phyloP scores from a whole-genome alignment of 2,888 invertebrate species.

The Drosophila multiciliata region DNA sequence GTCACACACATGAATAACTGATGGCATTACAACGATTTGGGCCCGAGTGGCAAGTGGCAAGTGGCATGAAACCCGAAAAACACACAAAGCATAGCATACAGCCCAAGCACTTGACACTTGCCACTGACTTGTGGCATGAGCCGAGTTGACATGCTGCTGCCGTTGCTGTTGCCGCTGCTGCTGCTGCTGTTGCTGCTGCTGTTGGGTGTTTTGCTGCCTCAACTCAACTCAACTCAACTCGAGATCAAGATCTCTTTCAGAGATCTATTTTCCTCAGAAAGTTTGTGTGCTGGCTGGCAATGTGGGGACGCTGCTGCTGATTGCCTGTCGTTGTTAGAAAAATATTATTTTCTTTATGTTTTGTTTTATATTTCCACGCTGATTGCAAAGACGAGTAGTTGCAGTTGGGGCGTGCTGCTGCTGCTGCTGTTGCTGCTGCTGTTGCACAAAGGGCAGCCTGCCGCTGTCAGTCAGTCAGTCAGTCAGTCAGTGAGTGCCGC shows the following conservation, averaged over 20 bases:
- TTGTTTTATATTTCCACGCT: conserved; percentile 52
- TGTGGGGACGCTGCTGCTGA: conserved; percentile 52
- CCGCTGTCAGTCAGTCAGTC: conserved; percentile 57
- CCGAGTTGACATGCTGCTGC: conserved; percentile 58
- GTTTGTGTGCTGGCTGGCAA: conserved; percentile 28
- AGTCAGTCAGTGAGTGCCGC: conserved; percentile 60
- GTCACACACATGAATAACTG: conserved; percentile 66
- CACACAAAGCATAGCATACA: conserved; percentile 25
- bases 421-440: conserved; percentile 28
- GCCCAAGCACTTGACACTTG: conserved; percentile 73
- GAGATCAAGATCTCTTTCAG: conserved; percentile 54
- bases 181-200: conserved; percentile 44
- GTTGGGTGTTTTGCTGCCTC: conserved; percentile 41
- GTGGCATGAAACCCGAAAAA: conserved; percentile 60
- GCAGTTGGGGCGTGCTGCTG: conserved; percentile 54
- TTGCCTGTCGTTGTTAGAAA: conserved; percentile 79
- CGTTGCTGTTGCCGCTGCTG: conserved; percentile 38
- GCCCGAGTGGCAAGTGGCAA: conserved; percentile 62
- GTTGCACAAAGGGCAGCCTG: conserved; percentile 52
- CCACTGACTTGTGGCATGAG: conserved; percentile 77
- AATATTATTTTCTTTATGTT: conserved; percentile 76
- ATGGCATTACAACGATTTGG: conserved; percentile 67
- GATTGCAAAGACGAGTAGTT: conserved; percentile 59
- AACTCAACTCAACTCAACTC: conserved; percentile 16
- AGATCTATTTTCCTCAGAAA: conserved; percentile 72